Evolutionary conservation across 2,888 invertebrate species (phyloP), one percentile per base, ranked within the genome.

Genomic region (Acanthosepion esculentum): DNA sequence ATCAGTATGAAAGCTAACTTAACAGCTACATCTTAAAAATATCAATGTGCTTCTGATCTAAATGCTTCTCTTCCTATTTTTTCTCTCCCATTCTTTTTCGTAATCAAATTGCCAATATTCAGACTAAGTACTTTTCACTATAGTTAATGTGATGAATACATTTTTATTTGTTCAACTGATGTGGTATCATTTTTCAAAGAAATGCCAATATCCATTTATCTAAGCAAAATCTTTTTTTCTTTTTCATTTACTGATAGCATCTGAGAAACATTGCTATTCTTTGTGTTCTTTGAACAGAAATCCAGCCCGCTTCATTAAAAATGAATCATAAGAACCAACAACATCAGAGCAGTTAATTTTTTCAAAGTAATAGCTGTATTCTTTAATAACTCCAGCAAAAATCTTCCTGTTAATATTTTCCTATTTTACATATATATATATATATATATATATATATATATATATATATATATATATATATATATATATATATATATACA

Each of bases 151-250:
- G 78, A 78, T 78, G 78, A 78, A 78, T n/a, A 78, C n/a, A 78
- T n/a, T 78, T 78, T 78, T 33, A 78, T 78, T 78, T 33, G n/a
- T 78, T 78, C 78, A 78, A 78, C 78, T n/a, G 78, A 59, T 59
- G 59, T 59, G 59, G 33, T 78, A 78, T 78, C 78, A 33, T 78
- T 78, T 78, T 78, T n/a, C 15, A 78, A 78, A 78, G 78, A 78
- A 33, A 78, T 78, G 78, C 78, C 78, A 78, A 78, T 78, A 78
- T 78, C n/a, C 78, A 78, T 78, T 78, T 78, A 78, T 78, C n/a
- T 12, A n/a, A 78, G 18, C 12, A n/a, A n/a, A 78, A 78, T 33
- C 8, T n/a, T 78, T 33, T n/a, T 78, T 78, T 78, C 18, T 78
- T n/a, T 18, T 78, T 78, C 78, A 78, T 78, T 33, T 78, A 78